A percentile compares a stretch with the other conserved stretches of the same genome.
Conservation (phyloP, 2,888 invertebrate species). For the Micoletzkya japonica region DNA sequence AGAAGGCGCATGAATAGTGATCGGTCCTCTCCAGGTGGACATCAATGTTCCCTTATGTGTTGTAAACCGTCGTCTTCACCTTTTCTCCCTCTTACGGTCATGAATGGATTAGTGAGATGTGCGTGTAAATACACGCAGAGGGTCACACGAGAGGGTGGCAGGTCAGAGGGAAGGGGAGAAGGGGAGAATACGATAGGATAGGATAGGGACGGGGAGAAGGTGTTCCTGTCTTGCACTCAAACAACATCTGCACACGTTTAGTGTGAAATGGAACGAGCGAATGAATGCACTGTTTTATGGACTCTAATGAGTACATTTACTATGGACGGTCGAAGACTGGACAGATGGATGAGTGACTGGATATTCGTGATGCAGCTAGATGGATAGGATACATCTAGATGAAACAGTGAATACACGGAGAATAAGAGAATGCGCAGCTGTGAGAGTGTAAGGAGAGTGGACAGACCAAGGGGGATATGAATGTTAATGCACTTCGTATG, state of each 20-base stretch:
- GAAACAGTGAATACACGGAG: too few relatives aligned
- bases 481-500: background rate
- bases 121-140: background rate
- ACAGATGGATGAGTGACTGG: too few relatives aligned
- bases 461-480: background rate
- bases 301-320: too few relatives aligned
- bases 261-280: background rate
- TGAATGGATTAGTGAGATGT: background rate
- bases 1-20: background rate
- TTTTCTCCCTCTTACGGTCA: conserved; percentile 25
- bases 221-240: background rate
- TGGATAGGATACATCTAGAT: too few relatives aligned
- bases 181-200: background rate
- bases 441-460: background rate
- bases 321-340: too few relatives aligned
- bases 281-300: too few relatives aligned
- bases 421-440: too few relatives aligned
- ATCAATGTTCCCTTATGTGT: too few relatives aligned
- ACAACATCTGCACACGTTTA: background rate
- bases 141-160: background rate
- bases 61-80: too few relatives aligned
- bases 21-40: too few relatives aligned
- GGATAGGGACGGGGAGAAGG: background rate
- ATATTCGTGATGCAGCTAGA: too few relatives aligned
- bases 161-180: background rate